Evolutionary conservation across 1,140 invertebrate genomes (phyloP).

Genomic region (Solenopsis fugax): DNA sequence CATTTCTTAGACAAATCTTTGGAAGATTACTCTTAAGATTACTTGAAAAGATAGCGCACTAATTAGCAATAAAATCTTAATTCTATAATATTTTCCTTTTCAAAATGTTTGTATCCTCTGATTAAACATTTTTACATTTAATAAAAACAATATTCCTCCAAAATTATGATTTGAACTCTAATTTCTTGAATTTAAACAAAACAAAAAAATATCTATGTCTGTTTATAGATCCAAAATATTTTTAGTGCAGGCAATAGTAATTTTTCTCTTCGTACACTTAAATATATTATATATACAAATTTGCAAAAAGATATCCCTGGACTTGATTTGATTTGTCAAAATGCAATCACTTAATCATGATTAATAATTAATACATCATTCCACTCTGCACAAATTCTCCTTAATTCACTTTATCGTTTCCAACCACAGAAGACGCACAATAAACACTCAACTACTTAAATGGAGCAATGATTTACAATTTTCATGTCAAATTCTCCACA

Average conservation of each 20-base stretch:
- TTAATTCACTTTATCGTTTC: background rate
- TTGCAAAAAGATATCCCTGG: slow-evolving; percentile 3
- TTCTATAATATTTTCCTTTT: background rate
- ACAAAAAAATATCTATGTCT: background rate
- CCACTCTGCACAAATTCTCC: background rate
- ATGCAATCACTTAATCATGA: background rate
- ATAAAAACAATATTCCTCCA: background rate
- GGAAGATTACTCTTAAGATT: background rate
- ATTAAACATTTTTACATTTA: background rate
- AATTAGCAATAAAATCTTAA: slow-evolving; percentile 8
- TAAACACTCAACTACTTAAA: background rate
- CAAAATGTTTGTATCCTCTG: background rate
- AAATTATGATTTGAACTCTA: background rate
- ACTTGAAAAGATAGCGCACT: background rate
- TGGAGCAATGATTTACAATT: background rate
- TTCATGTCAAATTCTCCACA: background rate
- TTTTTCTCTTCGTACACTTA: background rate
- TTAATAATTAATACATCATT: slow-evolving; percentile 20
- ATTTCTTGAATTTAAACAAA: background rate
- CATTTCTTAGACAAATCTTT: slow-evolving; percentile 6
- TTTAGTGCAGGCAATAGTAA: background rate
- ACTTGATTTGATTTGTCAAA: background rate
- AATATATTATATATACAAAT: background rate
- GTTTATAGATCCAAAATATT: slow-evolving; percentile 1
- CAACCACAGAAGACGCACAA: background rate